phyloP scores from a whole-genome alignment of 2,113 vertebrate species.

The Hassar affinis region DNA sequence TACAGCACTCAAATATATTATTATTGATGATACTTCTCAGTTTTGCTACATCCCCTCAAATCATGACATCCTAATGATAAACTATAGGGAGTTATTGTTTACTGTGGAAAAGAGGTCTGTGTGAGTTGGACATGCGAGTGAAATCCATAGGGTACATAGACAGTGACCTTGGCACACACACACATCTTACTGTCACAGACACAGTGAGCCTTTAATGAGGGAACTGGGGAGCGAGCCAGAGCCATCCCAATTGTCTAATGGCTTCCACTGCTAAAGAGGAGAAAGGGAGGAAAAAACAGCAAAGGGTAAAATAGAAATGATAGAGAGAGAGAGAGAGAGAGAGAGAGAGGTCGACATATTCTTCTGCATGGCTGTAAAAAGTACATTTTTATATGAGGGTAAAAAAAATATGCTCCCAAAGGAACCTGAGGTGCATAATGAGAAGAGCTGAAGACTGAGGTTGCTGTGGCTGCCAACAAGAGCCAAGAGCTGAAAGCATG shows the following conservation, averaged over 20 bases:
- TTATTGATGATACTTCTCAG: neutral
- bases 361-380: constrained; percentile 37
- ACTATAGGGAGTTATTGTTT: constrained; percentile 2
- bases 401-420: constrained; percentile 40
- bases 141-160: constrained; percentile 5
- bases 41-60: neutral
- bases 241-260: constrained; percentile 55
- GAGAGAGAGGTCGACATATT: constrained; percentile 35
- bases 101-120: constrained; percentile 19
- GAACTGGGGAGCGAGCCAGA: constrained; percentile 46
- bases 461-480: constrained; percentile 38
- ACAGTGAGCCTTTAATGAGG: constrained; percentile 46
- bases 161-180: constrained; percentile 40
- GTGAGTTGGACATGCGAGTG: constrained; percentile 32
- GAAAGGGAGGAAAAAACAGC: constrained; percentile 14
- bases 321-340: constrained; percentile 20
- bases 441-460: constrained; percentile 35
- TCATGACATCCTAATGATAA: neutral
- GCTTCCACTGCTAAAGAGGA: constrained; percentile 39
- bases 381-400: constrained; percentile 37
- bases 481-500: constrained; percentile 54
- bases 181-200: constrained; percentile 18
- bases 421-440: constrained; percentile 54
- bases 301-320: constrained; percentile 12
- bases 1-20: neutral